Conservation (phyloP, 2,113 vertebrate genomes). For the Calidris pugnax region DNA sequence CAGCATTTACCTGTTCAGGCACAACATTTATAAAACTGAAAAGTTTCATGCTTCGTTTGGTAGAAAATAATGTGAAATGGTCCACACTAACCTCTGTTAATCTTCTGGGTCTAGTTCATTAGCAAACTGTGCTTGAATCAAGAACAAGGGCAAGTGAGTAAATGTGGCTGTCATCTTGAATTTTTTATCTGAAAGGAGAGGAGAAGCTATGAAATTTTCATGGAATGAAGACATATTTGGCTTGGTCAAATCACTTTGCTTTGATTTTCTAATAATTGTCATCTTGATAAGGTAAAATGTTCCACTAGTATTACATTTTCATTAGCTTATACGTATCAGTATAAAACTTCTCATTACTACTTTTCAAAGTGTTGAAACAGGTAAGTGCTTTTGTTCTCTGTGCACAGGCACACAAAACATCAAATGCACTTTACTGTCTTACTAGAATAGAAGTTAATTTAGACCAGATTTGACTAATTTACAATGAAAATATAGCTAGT, state of each 20-base stretch:
- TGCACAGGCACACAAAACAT: neutral
- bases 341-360: neutral
- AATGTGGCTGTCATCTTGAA: neutral
- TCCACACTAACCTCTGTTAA: neutral
- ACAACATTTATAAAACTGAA: neutral
- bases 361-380: neutral
- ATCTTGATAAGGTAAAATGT: neutral
- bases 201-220: neutral
- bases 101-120: neutral
- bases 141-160: neutral
- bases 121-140: neutral
- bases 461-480: neutral
- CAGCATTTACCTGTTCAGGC: neutral
- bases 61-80: neutral
- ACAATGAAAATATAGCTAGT: neutral
- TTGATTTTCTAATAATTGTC: neutral
- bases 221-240: neutral
- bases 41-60: neutral
- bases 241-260: neutral
- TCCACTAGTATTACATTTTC: neutral
- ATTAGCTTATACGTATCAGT: neutral
- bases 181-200: neutral
- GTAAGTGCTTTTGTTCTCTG: neutral
- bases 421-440: neutral
- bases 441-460: neutral